A percentile compares a stretch with the other conserved stretches of the same genome.
Evolutionary conservation across 2,113 vertebrate genomes (phyloP).

Genomic region (Cinclus cinclus): DNA sequence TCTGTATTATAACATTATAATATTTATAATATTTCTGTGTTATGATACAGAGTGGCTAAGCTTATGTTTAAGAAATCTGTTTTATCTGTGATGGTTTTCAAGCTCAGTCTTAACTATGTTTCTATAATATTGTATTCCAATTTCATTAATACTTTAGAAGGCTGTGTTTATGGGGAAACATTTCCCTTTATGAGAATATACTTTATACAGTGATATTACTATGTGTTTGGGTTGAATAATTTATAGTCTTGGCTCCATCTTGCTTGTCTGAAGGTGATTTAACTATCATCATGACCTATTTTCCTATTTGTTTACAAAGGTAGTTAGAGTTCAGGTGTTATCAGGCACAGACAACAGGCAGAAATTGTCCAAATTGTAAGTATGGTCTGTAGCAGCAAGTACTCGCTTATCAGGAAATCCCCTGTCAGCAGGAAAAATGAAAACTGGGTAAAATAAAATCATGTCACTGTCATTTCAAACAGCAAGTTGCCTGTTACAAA

Average conservation of each 20-base stretch:
- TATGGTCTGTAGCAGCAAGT: neutral
- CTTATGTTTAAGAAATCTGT: neutral
- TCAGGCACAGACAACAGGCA: neutral
- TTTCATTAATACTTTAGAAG: neutral
- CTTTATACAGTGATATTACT: neutral
- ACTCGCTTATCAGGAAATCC: neutral
- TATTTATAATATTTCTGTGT: too few species aligned
- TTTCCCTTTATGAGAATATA: neutral
- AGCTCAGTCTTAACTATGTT: neutral
- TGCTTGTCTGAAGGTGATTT: neutral
- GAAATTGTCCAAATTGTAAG: neutral
- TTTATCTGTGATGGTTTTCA: neutral
- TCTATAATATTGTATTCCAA: neutral
- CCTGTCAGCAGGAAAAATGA: constrained; percentile 20
- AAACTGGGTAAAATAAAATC: neutral
- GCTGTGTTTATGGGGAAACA: neutral
- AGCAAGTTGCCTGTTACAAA: neutral
- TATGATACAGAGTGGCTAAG: neutral
- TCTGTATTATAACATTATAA: neutral
- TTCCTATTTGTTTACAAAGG: neutral
- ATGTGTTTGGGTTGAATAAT: neutral
- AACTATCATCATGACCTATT: neutral
- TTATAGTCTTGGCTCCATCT: neutral
- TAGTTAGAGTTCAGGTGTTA: neutral
- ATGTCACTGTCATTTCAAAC: neutral